Conservation (phyloP, 2,113 vertebrate genomes). For the Cochlearius cochlearius region DNA sequence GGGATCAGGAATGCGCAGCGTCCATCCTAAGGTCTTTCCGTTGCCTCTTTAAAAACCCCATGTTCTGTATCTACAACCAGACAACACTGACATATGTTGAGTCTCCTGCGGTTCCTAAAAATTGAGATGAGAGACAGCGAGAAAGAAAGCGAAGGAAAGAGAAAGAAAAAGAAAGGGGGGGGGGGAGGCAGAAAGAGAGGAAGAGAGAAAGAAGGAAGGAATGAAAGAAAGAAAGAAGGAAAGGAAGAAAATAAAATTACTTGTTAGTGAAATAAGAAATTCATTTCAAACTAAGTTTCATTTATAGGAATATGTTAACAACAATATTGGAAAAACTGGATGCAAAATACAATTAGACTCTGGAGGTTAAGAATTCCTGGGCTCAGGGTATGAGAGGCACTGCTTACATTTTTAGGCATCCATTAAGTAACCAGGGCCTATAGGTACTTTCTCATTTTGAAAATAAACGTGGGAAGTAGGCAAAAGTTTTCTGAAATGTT, state of each 20-base stretch:
- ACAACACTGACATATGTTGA: not conserved
- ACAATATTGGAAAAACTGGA: not conserved
- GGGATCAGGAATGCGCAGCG: not conserved
- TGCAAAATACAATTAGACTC: not conserved
- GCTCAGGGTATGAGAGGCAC: not conserved
- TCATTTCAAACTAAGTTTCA: not conserved
- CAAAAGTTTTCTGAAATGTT: not conserved
- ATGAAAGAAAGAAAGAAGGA: not conserved
- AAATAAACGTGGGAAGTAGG: not conserved
- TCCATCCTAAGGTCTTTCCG: not conserved
- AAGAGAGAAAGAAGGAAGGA: not conserved
- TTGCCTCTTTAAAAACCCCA: not conserved
- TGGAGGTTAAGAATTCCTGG: not conserved
- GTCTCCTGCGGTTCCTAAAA: not conserved
- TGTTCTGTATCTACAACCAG: not conserved
- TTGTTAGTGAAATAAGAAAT: not conserved
- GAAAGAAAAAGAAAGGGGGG: not conserved
- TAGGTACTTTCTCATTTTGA: not conserved
- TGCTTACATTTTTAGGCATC: not conserved
- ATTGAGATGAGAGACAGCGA: not conserved
- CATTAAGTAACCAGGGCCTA: not conserved
- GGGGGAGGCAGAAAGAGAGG: too few species aligned
- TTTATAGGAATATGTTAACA: not conserved
- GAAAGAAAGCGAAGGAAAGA: too few species aligned
- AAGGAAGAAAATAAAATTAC: not conserved